These are phyloP conservation scores for Papilio demoleus DNA, from an alignment of 2,888 invertebrate genomes.

Conservation along the genomic window DNA sequence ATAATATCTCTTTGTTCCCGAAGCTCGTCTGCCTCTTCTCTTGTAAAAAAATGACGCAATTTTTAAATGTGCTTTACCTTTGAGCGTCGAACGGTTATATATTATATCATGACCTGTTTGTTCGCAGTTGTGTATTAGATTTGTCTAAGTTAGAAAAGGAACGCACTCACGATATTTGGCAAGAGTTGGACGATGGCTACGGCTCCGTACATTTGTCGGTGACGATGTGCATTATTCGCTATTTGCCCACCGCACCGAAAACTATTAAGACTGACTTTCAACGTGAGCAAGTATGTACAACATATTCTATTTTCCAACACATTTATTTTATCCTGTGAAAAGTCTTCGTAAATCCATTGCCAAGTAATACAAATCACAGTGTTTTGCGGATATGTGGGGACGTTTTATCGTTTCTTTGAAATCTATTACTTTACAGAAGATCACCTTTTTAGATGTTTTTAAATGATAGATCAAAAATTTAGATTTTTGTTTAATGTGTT, in stretches of 20 bases:
- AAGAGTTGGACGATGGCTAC: conserved; percentile 66
- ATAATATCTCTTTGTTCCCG: too few relatives aligned
- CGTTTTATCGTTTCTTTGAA: background rate
- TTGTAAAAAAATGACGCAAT: too few relatives aligned
- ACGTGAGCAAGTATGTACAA: conserved; percentile 59
- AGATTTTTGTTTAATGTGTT: too few relatives aligned
- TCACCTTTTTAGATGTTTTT: too few relatives aligned
- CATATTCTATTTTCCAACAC: conserved; percentile 6
- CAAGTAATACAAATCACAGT: background rate
- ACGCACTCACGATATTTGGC: conserved; percentile 72
- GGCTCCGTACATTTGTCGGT: conserved; percentile 68
- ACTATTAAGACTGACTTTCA: conserved; percentile 38
- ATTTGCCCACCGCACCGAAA: conserved; percentile 39
- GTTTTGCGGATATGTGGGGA: background rate
- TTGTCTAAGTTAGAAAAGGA: conserved; percentile 63
- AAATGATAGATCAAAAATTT: too few relatives aligned
- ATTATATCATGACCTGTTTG: background rate
- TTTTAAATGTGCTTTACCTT: too few relatives aligned
- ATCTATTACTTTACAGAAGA: background rate
- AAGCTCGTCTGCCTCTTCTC: too few relatives aligned
- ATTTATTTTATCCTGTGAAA: conserved; percentile 10
- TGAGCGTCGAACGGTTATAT: too few relatives aligned
- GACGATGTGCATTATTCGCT: conserved; percentile 63
- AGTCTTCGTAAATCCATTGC: background rate
- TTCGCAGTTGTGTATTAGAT: conserved; percentile 66